phyloP scores from a whole-genome alignment of 2,797 vertebrate genomes.

The Monodelphis domestica region DNA sequence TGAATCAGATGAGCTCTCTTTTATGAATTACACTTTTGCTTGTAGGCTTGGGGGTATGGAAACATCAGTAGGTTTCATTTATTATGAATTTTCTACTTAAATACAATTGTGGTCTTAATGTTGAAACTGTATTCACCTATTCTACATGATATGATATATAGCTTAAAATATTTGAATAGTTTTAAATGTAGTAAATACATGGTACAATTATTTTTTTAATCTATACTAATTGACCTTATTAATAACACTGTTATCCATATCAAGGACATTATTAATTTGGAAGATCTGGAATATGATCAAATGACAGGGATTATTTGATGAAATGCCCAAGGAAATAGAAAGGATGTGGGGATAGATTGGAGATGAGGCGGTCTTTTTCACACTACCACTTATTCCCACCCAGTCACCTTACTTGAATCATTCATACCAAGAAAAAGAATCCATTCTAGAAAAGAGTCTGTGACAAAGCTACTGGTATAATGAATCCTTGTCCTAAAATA shows the following conservation, averaged over 20 bases:
- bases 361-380: not conserved
- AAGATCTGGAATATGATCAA: not conserved
- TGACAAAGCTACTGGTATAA: not conserved
- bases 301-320: not conserved
- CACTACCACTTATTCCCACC: not conserved
- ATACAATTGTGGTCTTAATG: not conserved
- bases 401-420: not conserved
- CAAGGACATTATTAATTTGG: not conserved
- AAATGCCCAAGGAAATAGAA: not conserved
- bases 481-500: not conserved
- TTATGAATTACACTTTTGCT: not conserved
- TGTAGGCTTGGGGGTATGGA: not conserved
- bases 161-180: conserved; percentile 22
- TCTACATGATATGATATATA: conserved; percentile 15
- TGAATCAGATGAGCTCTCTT: not conserved
- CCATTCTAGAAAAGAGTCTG: not conserved
- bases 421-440: not conserved
- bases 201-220: not conserved
- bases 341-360: not conserved
- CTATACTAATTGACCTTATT: not conserved
- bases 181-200: conserved; percentile 1
- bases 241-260: not conserved
- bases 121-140: conserved; percentile 40
- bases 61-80: not conserved
- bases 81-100: conserved; percentile 17